phyloP scores from a whole-genome alignment of 1,140 invertebrate species.

The Leptinotarsa defecta region DNA sequence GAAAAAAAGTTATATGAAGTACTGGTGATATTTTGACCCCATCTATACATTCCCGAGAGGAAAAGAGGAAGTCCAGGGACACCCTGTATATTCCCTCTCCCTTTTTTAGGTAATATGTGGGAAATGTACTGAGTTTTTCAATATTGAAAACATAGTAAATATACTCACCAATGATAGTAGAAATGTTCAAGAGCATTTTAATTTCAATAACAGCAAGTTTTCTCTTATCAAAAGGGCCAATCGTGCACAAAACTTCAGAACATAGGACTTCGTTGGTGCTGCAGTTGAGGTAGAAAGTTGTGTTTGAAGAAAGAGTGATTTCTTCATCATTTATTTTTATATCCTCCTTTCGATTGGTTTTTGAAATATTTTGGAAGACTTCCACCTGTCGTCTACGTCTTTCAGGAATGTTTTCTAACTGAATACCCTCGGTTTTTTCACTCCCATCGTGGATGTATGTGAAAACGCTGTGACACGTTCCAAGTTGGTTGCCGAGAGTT shows the following conservation, averaged over 20 bases:
- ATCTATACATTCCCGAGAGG: too few species aligned
- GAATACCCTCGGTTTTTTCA: neutral
- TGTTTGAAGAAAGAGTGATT: neutral
- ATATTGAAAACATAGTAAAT: neutral
- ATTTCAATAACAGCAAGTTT: neutral
- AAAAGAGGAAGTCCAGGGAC: too few species aligned
- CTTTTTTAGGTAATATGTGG: neutral
- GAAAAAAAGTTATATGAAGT: too few species aligned
- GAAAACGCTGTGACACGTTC: neutral
- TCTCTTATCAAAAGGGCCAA: conserved; percentile 1
- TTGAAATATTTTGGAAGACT: neutral
- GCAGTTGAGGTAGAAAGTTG: conserved; percentile 12
- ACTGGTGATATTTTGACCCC: too few species aligned
- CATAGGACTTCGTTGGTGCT: neutral
- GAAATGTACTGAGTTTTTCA: neutral
- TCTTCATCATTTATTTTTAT: conserved; percentile 11
- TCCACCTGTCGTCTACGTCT: conserved; percentile 16
- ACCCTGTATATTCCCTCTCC: too few species aligned
- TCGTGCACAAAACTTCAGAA: conserved; percentile 5
- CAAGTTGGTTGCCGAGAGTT: neutral
- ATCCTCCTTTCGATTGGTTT: conserved; percentile 4
- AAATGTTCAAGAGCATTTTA: neutral
- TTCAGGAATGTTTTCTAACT: neutral
- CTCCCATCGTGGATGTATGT: neutral
- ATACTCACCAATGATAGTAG: conserved; percentile 3